phyloP scores from a whole-genome alignment of 2,797 vertebrate genomes.

The Ptychobarbus kaznakovi region DNA sequence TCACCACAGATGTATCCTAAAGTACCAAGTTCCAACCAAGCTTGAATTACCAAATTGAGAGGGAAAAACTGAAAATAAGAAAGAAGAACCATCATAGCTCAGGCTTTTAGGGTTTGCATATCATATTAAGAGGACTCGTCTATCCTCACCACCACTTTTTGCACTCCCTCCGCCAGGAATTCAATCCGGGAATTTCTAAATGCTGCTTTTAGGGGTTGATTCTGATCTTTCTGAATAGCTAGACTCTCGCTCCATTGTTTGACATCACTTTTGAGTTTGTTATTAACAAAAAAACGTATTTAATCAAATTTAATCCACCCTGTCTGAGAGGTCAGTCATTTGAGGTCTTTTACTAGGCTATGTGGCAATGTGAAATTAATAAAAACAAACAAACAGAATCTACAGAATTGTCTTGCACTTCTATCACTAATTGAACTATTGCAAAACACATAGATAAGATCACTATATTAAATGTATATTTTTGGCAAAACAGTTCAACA shows the following conservation, averaged over 20 bases:
- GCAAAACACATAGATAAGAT: not conserved
- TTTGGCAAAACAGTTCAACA: not conserved
- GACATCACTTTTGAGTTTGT: not conserved
- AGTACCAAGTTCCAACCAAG: conserved; percentile 18
- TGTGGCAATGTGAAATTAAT: not conserved
- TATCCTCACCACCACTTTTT: not conserved
- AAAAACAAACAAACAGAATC: not conserved
- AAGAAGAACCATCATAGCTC: not conserved
- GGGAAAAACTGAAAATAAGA: not conserved
- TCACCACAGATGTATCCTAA: conserved; percentile 3
- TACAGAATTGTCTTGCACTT: not conserved
- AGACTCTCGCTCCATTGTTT: not conserved
- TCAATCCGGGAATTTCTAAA: conserved; percentile 38
- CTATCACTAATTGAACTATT: not conserved
- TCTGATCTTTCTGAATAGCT: conserved; percentile 31
- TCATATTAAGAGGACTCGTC: not conserved
- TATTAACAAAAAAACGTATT: not conserved
- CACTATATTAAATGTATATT: not conserved
- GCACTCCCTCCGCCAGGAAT: conserved; percentile 4
- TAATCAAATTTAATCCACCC: not conserved
- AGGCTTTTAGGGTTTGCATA: conserved; percentile 1
- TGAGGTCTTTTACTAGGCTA: not conserved
- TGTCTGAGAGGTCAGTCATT: not conserved
- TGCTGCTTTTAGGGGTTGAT: not conserved
- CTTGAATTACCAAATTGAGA: not conserved